Evolutionary conservation across 2,113 vertebrate genomes (phyloP).

Genomic region (Cheirogaleus medius): DNA sequence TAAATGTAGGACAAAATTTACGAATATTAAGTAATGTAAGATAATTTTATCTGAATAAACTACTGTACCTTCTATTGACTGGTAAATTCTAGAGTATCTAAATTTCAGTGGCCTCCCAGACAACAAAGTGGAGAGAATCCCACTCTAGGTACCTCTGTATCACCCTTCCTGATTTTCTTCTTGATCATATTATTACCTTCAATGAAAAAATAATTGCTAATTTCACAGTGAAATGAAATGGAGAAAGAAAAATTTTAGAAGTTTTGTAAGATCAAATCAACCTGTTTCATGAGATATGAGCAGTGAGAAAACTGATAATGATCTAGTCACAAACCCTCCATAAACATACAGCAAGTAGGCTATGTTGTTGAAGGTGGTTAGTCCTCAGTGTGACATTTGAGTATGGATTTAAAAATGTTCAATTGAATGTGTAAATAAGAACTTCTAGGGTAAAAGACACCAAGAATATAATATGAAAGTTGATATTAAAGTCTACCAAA

Average conservation of each 20-base stretch:
- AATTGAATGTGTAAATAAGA: not conserved
- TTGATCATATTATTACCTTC: not conserved
- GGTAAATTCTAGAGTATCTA: not conserved
- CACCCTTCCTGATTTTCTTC: not conserved
- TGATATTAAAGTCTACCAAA: not conserved
- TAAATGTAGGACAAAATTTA: not conserved
- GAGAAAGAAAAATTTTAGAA: not conserved
- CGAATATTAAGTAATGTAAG: not conserved
- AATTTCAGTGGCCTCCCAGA: not conserved
- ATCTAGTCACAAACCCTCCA: not conserved
- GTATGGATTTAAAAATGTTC: not conserved
- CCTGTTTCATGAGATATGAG: constrained; percentile 2
- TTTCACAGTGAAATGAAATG: constrained; percentile 26
- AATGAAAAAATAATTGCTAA: constrained; percentile 31
- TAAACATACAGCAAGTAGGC: not conserved
- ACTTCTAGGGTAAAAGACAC: not conserved
- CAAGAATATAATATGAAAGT: not conserved
- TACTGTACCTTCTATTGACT: not conserved
- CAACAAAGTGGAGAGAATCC: not conserved
- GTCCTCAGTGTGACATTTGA: not conserved
- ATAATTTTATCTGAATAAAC: not conserved
- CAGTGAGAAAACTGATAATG: not conserved
- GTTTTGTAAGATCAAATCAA: constrained; percentile 15
- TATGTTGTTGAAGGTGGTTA: not conserved
- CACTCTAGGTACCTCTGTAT: not conserved